Conservation (phyloP, 2,797 vertebrate genomes). For the Harpagifer antarcticus region DNA sequence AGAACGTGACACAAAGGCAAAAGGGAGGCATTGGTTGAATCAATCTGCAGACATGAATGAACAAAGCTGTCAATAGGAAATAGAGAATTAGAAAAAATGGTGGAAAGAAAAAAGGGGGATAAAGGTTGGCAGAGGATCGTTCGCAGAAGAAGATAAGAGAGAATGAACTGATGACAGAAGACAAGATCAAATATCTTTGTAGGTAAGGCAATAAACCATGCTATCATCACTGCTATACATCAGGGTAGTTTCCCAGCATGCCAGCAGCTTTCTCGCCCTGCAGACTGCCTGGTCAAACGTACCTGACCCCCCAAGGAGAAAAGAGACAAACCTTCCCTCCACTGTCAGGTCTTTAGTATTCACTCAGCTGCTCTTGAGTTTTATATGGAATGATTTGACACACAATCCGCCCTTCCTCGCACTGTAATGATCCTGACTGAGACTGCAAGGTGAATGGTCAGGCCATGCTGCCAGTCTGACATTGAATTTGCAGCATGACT, state of each 20-base stretch:
- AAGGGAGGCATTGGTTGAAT: constrained; percentile 4
- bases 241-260: constrained; percentile 24
- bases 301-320: constrained; percentile 9
- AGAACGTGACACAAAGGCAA: constrained; percentile 32
- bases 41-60: constrained; percentile 30
- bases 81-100: constrained; percentile 36
- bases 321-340: not conserved
- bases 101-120: constrained; percentile 26
- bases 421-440: constrained; percentile 4
- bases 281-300: constrained; percentile 35
- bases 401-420: constrained; percentile 9
- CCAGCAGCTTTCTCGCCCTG: constrained; percentile 39
- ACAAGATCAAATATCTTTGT: constrained; percentile 44
- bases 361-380: constrained; percentile 8
- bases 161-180: constrained; percentile 38
- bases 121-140: constrained; percentile 37
- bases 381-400: constrained; percentile 31
- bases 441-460: not conserved
- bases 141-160: not conserved
- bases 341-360: constrained; percentile 15
- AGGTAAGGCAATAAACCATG: constrained; percentile 44
- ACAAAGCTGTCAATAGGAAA: constrained; percentile 46
- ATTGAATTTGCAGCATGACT: constrained; percentile 13
- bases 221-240: constrained; percentile 49
- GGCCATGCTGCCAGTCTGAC: not conserved